A percentile compares a stretch with the other conserved stretches of the same genome.
Evolutionary conservation across 1,140 invertebrate species (phyloP).

Genomic region (Mylabris phalerata): DNA sequence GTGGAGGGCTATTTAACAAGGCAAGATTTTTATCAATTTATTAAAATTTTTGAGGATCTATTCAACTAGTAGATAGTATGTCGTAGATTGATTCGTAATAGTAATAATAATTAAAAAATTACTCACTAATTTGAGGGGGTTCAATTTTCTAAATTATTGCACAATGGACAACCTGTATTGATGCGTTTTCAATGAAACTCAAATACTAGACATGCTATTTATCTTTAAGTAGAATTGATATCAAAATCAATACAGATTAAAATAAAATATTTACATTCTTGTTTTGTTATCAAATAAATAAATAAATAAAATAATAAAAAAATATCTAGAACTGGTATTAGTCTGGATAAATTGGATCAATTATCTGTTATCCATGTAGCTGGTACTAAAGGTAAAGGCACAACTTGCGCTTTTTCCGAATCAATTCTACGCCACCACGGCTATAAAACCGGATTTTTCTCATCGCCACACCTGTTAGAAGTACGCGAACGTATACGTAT

Average conservation of each 20-base stretch:
- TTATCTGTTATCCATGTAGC: constrained; percentile 87
- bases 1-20: constrained; percentile 30
- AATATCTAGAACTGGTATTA: constrained; percentile 54
- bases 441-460: constrained; percentile 89
- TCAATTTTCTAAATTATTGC: too few relatives aligned
- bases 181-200: background rate
- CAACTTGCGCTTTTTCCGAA: constrained; percentile 90
- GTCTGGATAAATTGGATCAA: constrained; percentile 54
- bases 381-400: constrained; percentile 95
- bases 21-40: constrained; percentile 8
- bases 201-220: background rate
- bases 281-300: too few relatives aligned
- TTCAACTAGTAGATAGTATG: too few relatives aligned
- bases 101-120: constrained; percentile 2
- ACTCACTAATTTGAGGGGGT: too few relatives aligned
- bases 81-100: background rate
- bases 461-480: constrained; percentile 89
- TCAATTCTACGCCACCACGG: constrained; percentile 80
- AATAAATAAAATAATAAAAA: too few relatives aligned
- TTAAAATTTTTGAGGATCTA: too few relatives aligned
- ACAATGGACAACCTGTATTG: too few relatives aligned
- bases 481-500: constrained; percentile 91
- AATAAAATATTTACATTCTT: background rate
- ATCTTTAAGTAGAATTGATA: constrained; percentile 3
- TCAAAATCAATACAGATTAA: background rate